These are phyloP conservation scores for Aptenodytes forsteri DNA, from an alignment of 2,113 vertebrate species.

Conservation along the genomic window DNA sequence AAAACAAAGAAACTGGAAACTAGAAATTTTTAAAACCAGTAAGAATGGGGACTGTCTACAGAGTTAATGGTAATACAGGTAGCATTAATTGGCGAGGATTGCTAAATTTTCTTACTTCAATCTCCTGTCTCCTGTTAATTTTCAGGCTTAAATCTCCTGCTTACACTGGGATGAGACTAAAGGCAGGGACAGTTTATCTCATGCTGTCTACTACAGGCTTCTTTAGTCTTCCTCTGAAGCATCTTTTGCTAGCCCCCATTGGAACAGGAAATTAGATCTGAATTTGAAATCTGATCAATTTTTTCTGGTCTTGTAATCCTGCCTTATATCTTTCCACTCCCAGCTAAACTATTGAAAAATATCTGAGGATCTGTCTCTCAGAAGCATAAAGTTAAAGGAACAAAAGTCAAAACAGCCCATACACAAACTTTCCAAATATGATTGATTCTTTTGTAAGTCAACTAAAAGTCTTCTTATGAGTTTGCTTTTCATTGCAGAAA, in stretches of 20 bases:
- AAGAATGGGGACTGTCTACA: neutral
- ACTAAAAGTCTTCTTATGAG: constrained; percentile 39
- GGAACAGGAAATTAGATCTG: neutral
- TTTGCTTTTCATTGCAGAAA: constrained; percentile 47
- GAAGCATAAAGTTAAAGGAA: constrained; percentile 5
- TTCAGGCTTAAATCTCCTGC: neutral
- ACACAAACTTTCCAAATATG: constrained; percentile 47
- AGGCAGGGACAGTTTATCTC: neutral
- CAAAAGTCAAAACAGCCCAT: neutral
- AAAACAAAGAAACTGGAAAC: neutral
- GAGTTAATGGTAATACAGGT: neutral
- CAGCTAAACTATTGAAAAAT: neutral
- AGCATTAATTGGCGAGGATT: neutral
- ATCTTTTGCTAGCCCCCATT: neutral
- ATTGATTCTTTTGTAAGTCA: constrained; percentile 51
- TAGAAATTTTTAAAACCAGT: neutral
- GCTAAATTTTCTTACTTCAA: neutral
- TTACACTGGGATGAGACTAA: neutral
- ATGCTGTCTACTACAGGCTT: neutral
- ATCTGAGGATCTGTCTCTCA: neutral
- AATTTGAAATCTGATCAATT: neutral
- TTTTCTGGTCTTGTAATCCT: neutral
- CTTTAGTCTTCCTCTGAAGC: neutral
- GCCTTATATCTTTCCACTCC: neutral
- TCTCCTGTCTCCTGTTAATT: neutral